phyloP scores from a whole-genome alignment of 2,888 invertebrate species.

The Agonopterix arenella region DNA sequence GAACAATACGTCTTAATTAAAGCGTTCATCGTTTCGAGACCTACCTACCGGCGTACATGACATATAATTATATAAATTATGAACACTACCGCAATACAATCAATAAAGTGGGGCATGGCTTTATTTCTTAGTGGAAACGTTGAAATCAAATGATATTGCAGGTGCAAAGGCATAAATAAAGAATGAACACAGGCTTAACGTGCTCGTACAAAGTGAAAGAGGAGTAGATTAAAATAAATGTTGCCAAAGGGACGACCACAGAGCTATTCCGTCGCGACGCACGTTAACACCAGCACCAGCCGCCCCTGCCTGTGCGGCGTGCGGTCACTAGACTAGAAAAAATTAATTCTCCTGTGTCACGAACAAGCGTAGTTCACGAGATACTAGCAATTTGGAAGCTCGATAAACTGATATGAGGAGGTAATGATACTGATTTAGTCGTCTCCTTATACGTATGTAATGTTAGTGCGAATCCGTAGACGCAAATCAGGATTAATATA shows the following conservation, averaged over 20 bases:
- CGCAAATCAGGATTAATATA: conserved; percentile 24
- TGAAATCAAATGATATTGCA: conserved; percentile 21
- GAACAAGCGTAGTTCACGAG: conserved; percentile 27
- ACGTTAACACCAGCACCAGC: conserved; percentile 4
- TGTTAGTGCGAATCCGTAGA: not conserved
- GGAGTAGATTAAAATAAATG: conserved; percentile 41
- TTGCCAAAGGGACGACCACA: conserved; percentile 26
- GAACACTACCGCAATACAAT: conserved; percentile 34
- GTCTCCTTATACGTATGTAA: conserved; percentile 2
- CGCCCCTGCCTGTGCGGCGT: conserved; percentile 6
- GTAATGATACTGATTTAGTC: conserved; percentile 1
- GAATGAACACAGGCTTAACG: conserved; percentile 31
- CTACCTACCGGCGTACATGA: conserved; percentile 33
- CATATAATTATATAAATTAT: conserved; percentile 57
- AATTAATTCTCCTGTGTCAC: conserved; percentile 33
- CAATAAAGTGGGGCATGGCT: conserved; percentile 27
- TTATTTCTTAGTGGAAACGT: conserved; percentile 17
- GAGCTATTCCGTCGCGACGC: conserved; percentile 15
- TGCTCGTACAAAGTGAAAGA: conserved; percentile 24
- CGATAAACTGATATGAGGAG: conserved; percentile 8
- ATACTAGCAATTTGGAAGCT: conserved; percentile 17
- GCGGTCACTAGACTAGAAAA: conserved; percentile 22
- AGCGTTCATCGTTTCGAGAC: conserved; percentile 43
- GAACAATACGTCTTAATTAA: conserved; percentile 71
- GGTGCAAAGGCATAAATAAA: conserved; percentile 36